Evolutionary conservation across 1,140 invertebrate genomes (phyloP), one percentile per base, ranked within the genome.

Genomic region (Coenobita brevimanus): DNA sequence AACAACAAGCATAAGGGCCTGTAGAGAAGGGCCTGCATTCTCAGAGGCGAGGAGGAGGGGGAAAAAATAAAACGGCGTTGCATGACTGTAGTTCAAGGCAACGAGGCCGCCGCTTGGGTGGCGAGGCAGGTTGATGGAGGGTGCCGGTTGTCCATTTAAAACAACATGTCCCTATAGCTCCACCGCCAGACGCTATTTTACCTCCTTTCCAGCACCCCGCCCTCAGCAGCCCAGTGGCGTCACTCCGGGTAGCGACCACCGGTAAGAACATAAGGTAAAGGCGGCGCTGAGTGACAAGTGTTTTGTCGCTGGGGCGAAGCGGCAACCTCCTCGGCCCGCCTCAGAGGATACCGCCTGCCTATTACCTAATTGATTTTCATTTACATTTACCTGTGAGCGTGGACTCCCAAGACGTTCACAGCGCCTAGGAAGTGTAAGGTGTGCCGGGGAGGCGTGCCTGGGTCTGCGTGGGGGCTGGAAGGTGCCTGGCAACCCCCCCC

Each of bases 281-380:
- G 6, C 38, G 13, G 17, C 10, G 24, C 4, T 0, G 24, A 13
- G 73, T 46, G 43, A 43, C 21, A 24, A 17, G 10, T 24, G 57
- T 62, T 33, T 1, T 1, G 57, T 41, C 3, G 33, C 60, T 62
- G 54, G 54, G 10, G 17, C 33, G 60, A 62, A n/a, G 57, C 67
- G 64, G 78, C 85, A 87, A 81, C 85, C 69, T 64, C 17, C 36
- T 3, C 21, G 36, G 33, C n/a, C 30, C 75, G 75, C 78, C 27
- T 81, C 69, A 80, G 43, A 80, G 64, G 78, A 87, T 81, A 87
- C 62, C 85, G 62, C 85, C 75, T 79, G 57, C 76, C 76, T 87
- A 87, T 87, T 87, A 87, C 75, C 85, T 81, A 87, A 87, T 87
- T 87, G 85, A 87, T 80, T 87, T 87, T 87, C 85, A 80, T 80